phyloP scores from a whole-genome alignment of 2,797 vertebrate genomes.

The Neosilurus hyrtlii region DNA sequence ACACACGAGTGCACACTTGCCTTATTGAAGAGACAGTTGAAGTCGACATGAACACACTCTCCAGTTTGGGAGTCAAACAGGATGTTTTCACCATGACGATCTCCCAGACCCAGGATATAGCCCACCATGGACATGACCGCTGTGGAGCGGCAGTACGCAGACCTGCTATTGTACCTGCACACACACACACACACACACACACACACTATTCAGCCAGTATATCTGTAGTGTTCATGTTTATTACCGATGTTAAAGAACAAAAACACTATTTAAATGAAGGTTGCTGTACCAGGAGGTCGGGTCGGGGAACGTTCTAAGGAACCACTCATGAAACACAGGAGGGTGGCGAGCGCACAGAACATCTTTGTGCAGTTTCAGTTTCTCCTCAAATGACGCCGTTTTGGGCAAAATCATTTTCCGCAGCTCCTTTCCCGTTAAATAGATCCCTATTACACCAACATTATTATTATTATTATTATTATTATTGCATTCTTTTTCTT shows the following conservation, averaged over 20 bases:
- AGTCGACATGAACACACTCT: constrained; percentile 96
- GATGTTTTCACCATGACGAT: constrained; percentile 97
- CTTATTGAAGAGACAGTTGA: constrained; percentile 99
- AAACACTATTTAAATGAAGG: neutral
- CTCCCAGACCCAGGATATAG: constrained; percentile 92
- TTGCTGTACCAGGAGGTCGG: constrained; percentile 86
- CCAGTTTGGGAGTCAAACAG: constrained; percentile 95
- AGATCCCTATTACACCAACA: constrained; percentile 73
- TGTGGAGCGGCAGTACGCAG: constrained; percentile 92
- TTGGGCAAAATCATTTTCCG: constrained; percentile 92
- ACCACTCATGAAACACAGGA: constrained; percentile 95
- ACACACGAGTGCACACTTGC: constrained; percentile 61
- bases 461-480: neutral
- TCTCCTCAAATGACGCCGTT: constrained; percentile 83
- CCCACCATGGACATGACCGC: constrained; percentile 99
- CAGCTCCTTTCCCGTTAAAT: constrained; percentile 90
- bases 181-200: neutral
- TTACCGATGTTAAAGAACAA: no score
- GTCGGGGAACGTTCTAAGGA: constrained; percentile 92
- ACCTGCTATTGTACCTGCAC: constrained; percentile 93
- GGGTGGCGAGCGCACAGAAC: constrained; percentile 86
- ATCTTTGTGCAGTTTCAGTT: constrained; percentile 87
- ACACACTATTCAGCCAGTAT: neutral
- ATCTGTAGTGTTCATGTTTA: neutral
- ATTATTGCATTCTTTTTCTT: neutral